These are phyloP conservation scores for Ectemnius lituratus DNA, from an alignment of 2,888 invertebrate species.

Conservation along the genomic window DNA sequence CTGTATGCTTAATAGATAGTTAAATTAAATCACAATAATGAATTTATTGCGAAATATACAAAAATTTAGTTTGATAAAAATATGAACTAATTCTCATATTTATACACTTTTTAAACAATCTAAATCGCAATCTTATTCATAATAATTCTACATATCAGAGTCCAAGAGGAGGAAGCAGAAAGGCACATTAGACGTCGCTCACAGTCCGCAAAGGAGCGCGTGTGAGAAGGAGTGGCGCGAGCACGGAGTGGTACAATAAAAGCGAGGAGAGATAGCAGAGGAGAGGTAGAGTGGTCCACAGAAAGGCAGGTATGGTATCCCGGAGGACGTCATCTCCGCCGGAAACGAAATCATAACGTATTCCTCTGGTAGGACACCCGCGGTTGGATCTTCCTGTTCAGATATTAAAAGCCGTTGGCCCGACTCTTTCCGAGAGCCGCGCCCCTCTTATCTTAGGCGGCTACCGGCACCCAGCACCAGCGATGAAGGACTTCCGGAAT, in stretches of 20 bases:
- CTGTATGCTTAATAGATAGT: too few relatives aligned
- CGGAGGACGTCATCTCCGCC: constrained; percentile 35
- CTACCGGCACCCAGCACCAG: neutral
- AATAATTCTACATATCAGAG: too few relatives aligned
- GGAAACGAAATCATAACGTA: constrained; percentile 33
- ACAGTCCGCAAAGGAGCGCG: neutral
- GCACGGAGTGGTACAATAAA: constrained; percentile 61
- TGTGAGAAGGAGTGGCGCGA: constrained; percentile 6
- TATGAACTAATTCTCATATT: too few relatives aligned
- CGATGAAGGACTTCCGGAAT: constrained; percentile 5
- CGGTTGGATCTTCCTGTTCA: constrained; percentile 4
- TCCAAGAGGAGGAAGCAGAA: too few relatives aligned
- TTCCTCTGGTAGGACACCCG: constrained; percentile 15
- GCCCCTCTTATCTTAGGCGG: neutral
- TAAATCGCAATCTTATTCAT: too few relatives aligned
- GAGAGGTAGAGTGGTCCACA: constrained; percentile 14
- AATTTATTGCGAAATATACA: too few relatives aligned
- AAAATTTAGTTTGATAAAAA: too few relatives aligned
- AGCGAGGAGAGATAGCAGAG: constrained; percentile 34
- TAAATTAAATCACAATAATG: too few relatives aligned
- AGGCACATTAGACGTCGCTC: too few relatives aligned
- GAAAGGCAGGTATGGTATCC: too few relatives aligned
- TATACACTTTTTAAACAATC: too few relatives aligned
- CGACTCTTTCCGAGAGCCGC: neutral
- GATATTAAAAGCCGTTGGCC: constrained; percentile 18